phyloP scores from a whole-genome alignment of 2,113 vertebrate genomes.

The Aplodontia rufa region DNA sequence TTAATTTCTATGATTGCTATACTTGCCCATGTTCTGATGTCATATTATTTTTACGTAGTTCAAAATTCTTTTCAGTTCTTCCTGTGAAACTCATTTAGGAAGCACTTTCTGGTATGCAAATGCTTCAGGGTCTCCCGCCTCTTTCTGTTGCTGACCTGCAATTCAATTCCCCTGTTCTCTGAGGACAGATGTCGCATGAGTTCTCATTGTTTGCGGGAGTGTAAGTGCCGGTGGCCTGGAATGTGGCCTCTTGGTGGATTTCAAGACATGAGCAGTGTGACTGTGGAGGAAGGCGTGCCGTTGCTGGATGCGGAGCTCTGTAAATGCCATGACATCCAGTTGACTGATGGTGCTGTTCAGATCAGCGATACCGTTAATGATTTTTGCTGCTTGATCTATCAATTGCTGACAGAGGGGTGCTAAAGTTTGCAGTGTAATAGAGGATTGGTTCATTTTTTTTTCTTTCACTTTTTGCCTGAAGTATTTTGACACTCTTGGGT shows the following conservation, averaged over 20 bases:
- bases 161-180: background rate
- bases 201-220: background rate
- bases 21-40: background rate
- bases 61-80: background rate
- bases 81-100: background rate
- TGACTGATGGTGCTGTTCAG: background rate
- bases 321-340: background rate
- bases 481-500: background rate
- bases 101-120: no score
- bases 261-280: rapidly evolving
- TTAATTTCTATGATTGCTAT: background rate
- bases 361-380: background rate
- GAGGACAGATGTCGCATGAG: no score
- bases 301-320: background rate
- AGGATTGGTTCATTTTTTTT: background rate
- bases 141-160: background rate
- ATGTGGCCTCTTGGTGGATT: rapidly evolving
- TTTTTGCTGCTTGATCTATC: background rate
- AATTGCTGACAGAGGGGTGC: background rate
- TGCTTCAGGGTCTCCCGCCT: no score
- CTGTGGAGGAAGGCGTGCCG: background rate
- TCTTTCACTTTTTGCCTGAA: background rate
- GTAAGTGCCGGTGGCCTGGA: background rate
- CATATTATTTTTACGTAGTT: background rate
- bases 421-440: rapidly evolving